These are phyloP conservation scores for Indicator indicator DNA, from an alignment of 2,113 vertebrate genomes.

Conservation along the genomic window DNA sequence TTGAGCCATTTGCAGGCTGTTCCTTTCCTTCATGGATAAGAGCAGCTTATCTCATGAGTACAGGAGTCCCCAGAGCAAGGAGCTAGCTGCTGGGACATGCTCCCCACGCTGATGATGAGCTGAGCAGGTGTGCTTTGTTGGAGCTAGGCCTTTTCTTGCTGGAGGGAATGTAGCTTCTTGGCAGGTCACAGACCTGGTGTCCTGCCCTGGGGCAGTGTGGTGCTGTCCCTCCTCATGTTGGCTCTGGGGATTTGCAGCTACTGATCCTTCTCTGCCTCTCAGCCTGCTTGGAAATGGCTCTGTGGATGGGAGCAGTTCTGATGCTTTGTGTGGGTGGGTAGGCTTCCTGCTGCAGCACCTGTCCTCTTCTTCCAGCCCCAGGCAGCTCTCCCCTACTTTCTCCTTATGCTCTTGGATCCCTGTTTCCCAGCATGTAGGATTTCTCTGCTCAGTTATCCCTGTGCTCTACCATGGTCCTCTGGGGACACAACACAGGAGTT, in stretches of 20 bases:
- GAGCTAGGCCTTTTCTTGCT: neutral
- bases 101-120: neutral
- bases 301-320: accelerated
- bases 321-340: too few species aligned
- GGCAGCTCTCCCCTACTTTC: neutral
- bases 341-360: neutral
- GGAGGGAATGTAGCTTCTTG: neutral
- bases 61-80: neutral
- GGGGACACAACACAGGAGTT: neutral
- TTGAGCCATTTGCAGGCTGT: neutral
- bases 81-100: neutral
- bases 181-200: neutral
- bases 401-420: accelerated
- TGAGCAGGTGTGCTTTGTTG: neutral
- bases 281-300: neutral
- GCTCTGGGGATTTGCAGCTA: neutral
- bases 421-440: neutral
- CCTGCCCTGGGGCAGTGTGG: neutral
- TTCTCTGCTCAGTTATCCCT: neutral
- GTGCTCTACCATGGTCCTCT: neutral
- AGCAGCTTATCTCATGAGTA: neutral
- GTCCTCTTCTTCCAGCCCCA: neutral
- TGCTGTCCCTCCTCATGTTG: neutral
- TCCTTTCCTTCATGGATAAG: neutral
- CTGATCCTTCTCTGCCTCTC: neutral